These are phyloP conservation scores for Rhabditoides inermis DNA, from an alignment of 2,888 invertebrate genomes.

Conservation along the genomic window DNA sequence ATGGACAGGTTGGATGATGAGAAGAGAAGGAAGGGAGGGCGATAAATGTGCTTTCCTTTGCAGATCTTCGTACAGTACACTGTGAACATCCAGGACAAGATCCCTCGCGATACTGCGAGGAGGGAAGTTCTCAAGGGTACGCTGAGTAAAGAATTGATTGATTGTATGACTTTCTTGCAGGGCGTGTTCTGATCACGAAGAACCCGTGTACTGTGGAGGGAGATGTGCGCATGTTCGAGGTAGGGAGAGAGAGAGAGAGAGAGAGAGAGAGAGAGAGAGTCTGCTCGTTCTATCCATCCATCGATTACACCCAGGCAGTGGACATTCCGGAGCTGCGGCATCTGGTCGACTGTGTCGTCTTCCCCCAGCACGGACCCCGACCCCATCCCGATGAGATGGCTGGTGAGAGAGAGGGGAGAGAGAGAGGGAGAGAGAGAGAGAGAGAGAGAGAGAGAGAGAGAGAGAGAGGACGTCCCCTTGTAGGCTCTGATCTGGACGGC, in stretches of 20 bases:
- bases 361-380: constrained; percentile 53
- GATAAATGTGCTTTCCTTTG: background rate
- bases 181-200: constrained; percentile 54
- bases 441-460: background rate
- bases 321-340: constrained; percentile 46
- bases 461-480: too few relatives aligned
- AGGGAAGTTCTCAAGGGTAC: constrained; percentile 22
- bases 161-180: constrained; percentile 7
- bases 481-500: constrained; percentile 55
- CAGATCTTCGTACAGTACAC: constrained; percentile 45
- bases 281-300: background rate
- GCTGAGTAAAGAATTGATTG: background rate
- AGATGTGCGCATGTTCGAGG: constrained; percentile 52
- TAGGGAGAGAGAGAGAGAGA: too few relatives aligned
- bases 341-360: constrained; percentile 54
- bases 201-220: constrained; percentile 55
- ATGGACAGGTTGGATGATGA: constrained; percentile 28
- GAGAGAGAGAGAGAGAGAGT: too few relatives aligned
- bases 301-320: constrained; percentile 22
- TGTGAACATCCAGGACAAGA: constrained; percentile 12
- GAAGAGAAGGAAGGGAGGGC: too few relatives aligned
- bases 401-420: constrained; percentile 19
- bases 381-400: constrained; percentile 56
- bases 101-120: constrained; percentile 7
- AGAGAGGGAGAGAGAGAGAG: constrained; percentile 2